Conservation (phyloP, 2,113 vertebrate species). For the Glareola pratincola region DNA sequence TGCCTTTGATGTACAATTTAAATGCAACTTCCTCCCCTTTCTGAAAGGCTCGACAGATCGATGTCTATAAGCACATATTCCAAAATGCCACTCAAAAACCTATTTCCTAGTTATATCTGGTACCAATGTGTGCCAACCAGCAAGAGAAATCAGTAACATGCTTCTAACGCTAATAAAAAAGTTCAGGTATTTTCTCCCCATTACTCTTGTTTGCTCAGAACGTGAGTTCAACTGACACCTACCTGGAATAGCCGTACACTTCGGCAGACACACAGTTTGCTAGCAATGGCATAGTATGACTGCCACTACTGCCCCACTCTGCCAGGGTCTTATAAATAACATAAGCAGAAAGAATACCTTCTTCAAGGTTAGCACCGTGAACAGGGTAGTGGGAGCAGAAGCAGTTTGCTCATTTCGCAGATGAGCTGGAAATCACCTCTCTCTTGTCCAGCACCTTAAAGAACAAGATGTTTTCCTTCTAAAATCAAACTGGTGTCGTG, state of each 20-base stretch:
- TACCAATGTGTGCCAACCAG: neutral
- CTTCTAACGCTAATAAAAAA: neutral
- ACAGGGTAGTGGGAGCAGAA: neutral
- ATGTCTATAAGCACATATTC: neutral
- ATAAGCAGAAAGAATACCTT: neutral
- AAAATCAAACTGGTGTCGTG: neutral
- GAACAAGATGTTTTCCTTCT: neutral
- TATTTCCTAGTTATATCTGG: neutral
- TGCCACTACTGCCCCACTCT: neutral
- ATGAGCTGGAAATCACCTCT: neutral
- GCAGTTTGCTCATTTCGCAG: neutral
- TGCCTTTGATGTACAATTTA: neutral
- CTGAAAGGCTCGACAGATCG: neutral
- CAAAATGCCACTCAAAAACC: neutral
- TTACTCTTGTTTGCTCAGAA: neutral
- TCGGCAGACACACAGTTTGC: neutral
- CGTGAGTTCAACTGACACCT: neutral
- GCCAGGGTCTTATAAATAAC: fast-evolving
- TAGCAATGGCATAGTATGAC: neutral
- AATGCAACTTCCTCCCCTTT: neutral
- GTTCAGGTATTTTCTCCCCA: neutral
- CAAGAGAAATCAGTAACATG: neutral
- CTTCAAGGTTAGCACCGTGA: neutral
- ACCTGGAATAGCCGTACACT: neutral
- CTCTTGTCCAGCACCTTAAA: neutral